phyloP scores from a whole-genome alignment of 1,140 invertebrate genomes.

The Zaprionus capensis region DNA sequence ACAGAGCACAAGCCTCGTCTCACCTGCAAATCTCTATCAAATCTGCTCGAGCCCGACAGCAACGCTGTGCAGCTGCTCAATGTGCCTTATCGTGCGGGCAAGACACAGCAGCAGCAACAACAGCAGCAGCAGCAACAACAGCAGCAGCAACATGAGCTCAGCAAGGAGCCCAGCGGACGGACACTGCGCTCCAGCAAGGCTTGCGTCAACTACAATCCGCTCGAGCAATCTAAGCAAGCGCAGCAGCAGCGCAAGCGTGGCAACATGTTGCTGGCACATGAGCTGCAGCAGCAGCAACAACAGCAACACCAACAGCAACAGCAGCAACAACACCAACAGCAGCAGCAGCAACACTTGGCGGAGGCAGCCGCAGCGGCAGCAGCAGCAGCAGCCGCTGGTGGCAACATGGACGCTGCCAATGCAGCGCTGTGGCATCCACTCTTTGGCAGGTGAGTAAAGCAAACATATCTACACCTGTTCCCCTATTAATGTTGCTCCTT shows the following conservation, averaged over 20 bases:
- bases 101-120: too few relatives aligned
- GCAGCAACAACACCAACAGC: constrained; percentile 42
- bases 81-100: constrained; percentile 38
- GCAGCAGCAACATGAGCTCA: constrained; percentile 17
- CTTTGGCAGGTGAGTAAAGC: constrained; percentile 85
- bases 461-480: too few relatives aligned
- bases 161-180: constrained; percentile 58
- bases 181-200: constrained; percentile 70
- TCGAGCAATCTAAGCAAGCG: constrained; percentile 60
- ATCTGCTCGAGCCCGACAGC: constrained; percentile 85
- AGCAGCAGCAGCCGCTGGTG: constrained; percentile 39
- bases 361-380: constrained; percentile 58
- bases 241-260: constrained; percentile 57
- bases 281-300: constrained; percentile 62
- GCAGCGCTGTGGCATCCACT: constrained; percentile 89
- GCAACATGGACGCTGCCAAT: constrained; percentile 84
- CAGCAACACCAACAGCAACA: constrained; percentile 56
- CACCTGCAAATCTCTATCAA: constrained; percentile 87
- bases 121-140: too few relatives aligned
- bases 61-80: constrained; percentile 68
- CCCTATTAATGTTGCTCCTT: too few relatives aligned
- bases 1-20: constrained; percentile 85
- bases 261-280: constrained; percentile 53
- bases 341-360: constrained; percentile 56
- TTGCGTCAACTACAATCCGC: constrained; percentile 62